Conservation (phyloP, 2,888 invertebrate genomes). For the Sesamia inferens region DNA sequence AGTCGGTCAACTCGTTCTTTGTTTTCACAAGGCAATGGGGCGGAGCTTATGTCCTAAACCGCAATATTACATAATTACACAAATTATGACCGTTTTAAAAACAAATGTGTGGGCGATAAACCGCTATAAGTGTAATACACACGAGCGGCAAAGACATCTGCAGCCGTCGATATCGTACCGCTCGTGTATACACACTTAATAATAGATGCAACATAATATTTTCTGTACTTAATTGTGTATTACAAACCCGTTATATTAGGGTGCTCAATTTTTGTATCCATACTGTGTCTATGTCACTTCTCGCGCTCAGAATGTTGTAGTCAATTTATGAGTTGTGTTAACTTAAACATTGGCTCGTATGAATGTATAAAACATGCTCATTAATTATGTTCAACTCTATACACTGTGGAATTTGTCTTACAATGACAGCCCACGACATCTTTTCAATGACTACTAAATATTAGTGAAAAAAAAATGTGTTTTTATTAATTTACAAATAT, state of each 20-base stretch:
- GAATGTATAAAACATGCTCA: slow-evolving; percentile 9
- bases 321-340: background rate
- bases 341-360: background rate
- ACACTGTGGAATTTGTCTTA: no score
- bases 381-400: slow-evolving; percentile 13
- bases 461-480: no score
- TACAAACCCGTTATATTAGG: slow-evolving; percentile 20
- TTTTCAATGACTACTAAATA: no score
- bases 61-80: background rate
- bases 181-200: background rate
- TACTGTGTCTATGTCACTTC: background rate
- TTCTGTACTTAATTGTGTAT: slow-evolving; percentile 45
- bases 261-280: slow-evolving; percentile 48
- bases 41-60: background rate
- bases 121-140: background rate
- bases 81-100: background rate
- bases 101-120: background rate
- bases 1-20: background rate
- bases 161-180: no score
- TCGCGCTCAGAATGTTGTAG: background rate
- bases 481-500: no score
- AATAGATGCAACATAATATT: slow-evolving; percentile 1
- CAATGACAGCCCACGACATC: no score
- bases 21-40: background rate
- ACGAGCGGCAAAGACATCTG: background rate